Base-by-base conservation (phyloP, 2,113 vertebrate species). In the Empidonax alnorum region DNA sequence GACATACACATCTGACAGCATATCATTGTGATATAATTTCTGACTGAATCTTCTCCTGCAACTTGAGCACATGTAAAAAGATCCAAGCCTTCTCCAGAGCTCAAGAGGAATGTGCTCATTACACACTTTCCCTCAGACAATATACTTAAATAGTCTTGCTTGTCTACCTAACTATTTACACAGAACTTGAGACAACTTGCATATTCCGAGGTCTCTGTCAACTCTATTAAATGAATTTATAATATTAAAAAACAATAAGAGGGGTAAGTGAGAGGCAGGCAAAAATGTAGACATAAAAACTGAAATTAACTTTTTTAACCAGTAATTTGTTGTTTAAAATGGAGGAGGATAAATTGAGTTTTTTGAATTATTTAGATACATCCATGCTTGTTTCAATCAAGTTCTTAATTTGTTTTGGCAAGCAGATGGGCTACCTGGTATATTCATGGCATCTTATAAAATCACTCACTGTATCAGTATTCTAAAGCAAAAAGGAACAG, bases 401-500 rank as follows among this genome's bases (percentile, higher is more conserved):
- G 24, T 95, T 83, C 65, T 47, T 14, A 49, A 88, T 56, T 55
- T 50, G 23, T 77, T 95, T 74, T 80, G 62, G 44, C 78, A 84
- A 95, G 76, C 63, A 69, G 42, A 93, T 73, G 56, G 90, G 31
- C 62, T 63, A 25, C 24, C 27, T 86, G 25, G 67, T 84, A 92
- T 77, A 77, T 62, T 84, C 76, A 90, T 20, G 28, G 8, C 13
- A 49, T 62, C 37, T 72, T 73, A 66, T 37, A 89, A 73, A 81
- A 77, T 80, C 28, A 53, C 9, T 78, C 33, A 35, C 39, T 65
- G 4, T 24, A 28, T 35, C 3, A 1, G n/a, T 80, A 46, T 39
- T 90, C 58, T 58, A 94, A 95, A 94, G 35, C 28, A 91, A 8
- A 18, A 90, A 93, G n/a, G 61, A 97, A 94, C n/a, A 78, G 23